A percentile compares a stretch with the other conserved stretches of the same genome.
These are phyloP conservation scores for Dinocampus coccinellae DNA, from an alignment of 2,888 invertebrate species.

Conservation along the genomic window DNA sequence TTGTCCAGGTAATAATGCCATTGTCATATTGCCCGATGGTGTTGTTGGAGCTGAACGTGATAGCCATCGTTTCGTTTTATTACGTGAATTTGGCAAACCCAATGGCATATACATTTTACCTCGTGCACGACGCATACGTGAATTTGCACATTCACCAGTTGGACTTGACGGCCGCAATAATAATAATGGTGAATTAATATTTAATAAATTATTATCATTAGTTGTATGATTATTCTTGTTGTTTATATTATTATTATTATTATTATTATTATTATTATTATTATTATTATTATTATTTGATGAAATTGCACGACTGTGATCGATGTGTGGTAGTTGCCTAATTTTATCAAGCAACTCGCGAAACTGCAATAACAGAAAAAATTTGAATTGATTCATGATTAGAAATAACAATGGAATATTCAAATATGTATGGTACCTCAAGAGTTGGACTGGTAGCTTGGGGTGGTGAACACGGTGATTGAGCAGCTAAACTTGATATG, in stretches of 20 bases:
- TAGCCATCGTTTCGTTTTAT: constrained; percentile 72
- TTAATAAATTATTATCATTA: constrained; percentile 49
- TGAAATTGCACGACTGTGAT: background rate
- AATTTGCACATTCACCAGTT: constrained; percentile 56
- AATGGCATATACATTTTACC: constrained; percentile 71
- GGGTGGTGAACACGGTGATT: constrained; percentile 82
- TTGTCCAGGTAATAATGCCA: constrained; percentile 74
- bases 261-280: background rate
- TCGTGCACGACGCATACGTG: constrained; percentile 58
- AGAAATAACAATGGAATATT: too few relatives aligned
- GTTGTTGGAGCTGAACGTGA: constrained; percentile 86
- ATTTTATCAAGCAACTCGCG: constrained; percentile 81
- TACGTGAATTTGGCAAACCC: constrained; percentile 61
- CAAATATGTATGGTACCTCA: too few relatives aligned
- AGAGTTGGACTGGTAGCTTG: constrained; percentile 86
- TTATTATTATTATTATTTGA: background rate
- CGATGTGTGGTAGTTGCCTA: constrained; percentile 73
- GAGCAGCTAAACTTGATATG: constrained; percentile 79
- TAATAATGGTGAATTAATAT: constrained; percentile 43
- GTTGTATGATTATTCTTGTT: background rate
- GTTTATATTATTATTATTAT: background rate
- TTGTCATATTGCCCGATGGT: constrained; percentile 79
- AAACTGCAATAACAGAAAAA: constrained; percentile 43
- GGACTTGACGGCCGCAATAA: constrained; percentile 54
- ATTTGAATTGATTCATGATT: background rate